phyloP scores from a whole-genome alignment of 92 coral and sea anemone species.

The Metridium senile region DNA sequence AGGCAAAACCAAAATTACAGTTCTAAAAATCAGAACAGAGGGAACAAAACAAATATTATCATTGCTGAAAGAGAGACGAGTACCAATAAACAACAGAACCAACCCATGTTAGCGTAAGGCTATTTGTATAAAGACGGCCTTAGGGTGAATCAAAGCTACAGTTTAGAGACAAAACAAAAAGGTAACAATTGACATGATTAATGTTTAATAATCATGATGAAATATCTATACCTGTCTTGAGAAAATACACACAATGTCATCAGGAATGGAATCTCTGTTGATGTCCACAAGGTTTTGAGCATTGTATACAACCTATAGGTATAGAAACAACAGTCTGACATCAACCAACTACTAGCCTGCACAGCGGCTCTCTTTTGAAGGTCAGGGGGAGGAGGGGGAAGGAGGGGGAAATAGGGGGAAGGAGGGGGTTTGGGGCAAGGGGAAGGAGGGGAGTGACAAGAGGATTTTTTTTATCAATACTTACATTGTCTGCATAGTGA shows the following conservation, averaged over 20 bases:
- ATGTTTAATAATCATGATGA: too few relatives aligned
- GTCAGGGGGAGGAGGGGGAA: too few relatives aligned
- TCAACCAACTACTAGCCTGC: not conserved
- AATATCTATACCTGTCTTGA: constrained; percentile 73
- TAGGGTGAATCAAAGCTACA: too few relatives aligned
- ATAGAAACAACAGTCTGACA: not conserved
- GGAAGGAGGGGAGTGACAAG: too few relatives aligned
- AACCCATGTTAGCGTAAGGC: too few relatives aligned
- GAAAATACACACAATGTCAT: constrained; percentile 90
- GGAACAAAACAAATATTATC: not conserved
- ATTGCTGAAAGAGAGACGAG: not conserved
- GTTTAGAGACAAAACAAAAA: too few relatives aligned
- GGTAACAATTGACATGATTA: too few relatives aligned
- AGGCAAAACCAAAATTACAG: constrained; percentile 96
- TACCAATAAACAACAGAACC: not conserved
- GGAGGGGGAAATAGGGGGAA: too few relatives aligned
- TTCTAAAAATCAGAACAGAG: constrained; percentile 70
- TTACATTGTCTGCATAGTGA: constrained; percentile 79
- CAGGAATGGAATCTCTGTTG: constrained; percentile 84
- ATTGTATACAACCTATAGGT: constrained; percentile 79
- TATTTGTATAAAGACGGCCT: too few relatives aligned
- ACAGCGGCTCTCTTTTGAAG: too few relatives aligned
- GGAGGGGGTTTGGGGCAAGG: too few relatives aligned
- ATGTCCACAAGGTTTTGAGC: constrained; percentile 63
- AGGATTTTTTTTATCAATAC: constrained; percentile 11